Conservation (phyloP, 2,113 vertebrate species). For the Campylorhamphus procurvoides region DNA sequence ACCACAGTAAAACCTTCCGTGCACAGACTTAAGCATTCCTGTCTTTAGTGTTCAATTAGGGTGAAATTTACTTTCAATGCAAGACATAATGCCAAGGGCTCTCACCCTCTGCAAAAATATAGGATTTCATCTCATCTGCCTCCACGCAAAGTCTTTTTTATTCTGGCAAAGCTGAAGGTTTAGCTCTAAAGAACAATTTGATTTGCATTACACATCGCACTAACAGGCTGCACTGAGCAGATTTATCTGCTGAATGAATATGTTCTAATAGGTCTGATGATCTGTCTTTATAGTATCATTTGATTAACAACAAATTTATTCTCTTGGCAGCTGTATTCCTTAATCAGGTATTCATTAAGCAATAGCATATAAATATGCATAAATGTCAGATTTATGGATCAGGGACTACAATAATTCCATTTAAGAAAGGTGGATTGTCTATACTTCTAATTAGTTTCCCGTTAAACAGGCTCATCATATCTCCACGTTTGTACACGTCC, state of each 20-base stretch:
- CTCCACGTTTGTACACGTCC: not conserved
- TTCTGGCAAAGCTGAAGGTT: conserved; percentile 39
- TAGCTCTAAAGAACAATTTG: conserved; percentile 52
- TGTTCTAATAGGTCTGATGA: conserved; percentile 75
- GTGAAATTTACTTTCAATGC: conserved; percentile 58
- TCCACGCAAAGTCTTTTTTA: conserved; percentile 4
- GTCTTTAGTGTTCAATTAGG: conserved; percentile 58
- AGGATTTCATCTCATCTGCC: conserved; percentile 50
- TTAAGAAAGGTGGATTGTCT: conserved; percentile 57
- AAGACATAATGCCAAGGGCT: conserved; percentile 38
- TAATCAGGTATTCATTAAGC: conserved; percentile 76
- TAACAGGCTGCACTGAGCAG: conserved; percentile 41
- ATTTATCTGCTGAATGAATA: conserved; percentile 64
- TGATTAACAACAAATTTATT: conserved; percentile 77
- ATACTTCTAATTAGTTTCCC: conserved; percentile 29
- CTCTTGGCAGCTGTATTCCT: conserved; percentile 75
- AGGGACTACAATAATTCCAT: conserved; percentile 61
- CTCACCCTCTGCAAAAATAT: not conserved
- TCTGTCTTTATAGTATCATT: conserved; percentile 72
- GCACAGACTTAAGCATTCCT: conserved; percentile 41
- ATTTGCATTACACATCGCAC: conserved; percentile 29
- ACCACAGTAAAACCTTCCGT: conserved; percentile 34
- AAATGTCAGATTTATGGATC: conserved; percentile 74
- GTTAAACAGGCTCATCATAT: conserved; percentile 10
- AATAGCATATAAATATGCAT: conserved; percentile 73